Conservation (phyloP, 2,113 vertebrate genomes). For the Gallinago media region DNA sequence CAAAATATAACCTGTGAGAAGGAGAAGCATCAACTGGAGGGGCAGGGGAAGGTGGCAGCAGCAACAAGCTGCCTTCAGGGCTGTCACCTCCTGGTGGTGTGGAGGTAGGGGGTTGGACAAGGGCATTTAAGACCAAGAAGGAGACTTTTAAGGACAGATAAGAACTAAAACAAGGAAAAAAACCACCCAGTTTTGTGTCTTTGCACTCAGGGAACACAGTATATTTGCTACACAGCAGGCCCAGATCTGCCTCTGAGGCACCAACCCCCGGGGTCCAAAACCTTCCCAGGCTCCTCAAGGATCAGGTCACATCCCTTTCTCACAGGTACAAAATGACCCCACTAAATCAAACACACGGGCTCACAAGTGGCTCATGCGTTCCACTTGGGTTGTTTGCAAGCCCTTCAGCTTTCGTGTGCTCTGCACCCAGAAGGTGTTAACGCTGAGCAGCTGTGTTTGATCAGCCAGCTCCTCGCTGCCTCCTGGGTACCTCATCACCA, state of each 20-base stretch:
- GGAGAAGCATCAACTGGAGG: background rate
- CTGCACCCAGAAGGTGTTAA: background rate
- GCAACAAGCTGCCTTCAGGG: background rate
- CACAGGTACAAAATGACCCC: conserved; percentile 10
- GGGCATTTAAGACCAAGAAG: background rate
- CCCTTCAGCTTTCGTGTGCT: background rate
- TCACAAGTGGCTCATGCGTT: background rate
- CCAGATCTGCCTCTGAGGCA: background rate
- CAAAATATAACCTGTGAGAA: background rate
- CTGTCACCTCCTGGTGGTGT: background rate
- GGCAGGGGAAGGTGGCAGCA: background rate
- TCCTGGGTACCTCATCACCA: background rate
- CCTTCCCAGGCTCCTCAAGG: background rate
- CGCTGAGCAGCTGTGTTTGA: conserved; percentile 30
- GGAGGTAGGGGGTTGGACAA: background rate
- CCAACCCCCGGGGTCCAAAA: background rate
- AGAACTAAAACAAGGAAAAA: background rate
- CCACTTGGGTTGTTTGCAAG: conserved; percentile 15
- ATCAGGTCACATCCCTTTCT: background rate
- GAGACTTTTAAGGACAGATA: background rate
- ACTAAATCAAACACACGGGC: background rate
- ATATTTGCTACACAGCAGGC: background rate
- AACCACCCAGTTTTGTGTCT: background rate
- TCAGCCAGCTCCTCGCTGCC: background rate
- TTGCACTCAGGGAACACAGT: fast-evolving